phyloP scores from a whole-genome alignment of 1,140 invertebrate genomes.

The Parapsyche elsis region DNA sequence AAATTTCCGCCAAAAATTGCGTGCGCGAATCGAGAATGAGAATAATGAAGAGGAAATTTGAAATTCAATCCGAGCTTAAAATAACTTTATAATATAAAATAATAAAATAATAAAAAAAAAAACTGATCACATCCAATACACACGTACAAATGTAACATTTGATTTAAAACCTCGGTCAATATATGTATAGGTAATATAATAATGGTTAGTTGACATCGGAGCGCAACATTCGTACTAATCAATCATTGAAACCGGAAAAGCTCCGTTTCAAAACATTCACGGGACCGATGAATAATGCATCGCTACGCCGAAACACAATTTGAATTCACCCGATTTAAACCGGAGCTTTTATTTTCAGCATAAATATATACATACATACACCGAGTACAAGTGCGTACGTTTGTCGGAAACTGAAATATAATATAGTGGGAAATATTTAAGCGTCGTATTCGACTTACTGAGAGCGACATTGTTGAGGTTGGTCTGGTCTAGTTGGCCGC shows the following conservation, averaged over 20 bases:
- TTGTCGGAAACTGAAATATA: too few relatives aligned
- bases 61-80: conserved; percentile 22
- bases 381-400: too few relatives aligned
- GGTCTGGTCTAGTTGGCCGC: conserved; percentile 92
- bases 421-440: too few relatives aligned
- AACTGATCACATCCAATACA: too few relatives aligned
- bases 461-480: conserved; percentile 90
- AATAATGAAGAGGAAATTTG: conserved; percentile 38
- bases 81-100: background rate
- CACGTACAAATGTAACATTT: too few relatives aligned
- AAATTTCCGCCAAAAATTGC: conserved; percentile 34
- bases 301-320: background rate
- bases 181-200: too few relatives aligned
- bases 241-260: background rate
- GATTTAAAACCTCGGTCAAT: background rate
- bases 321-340: background rate
- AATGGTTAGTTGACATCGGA: background rate
- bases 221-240: background rate
- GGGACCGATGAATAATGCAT: conserved; percentile 8
- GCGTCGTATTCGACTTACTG: conserved; percentile 76
- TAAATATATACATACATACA: too few relatives aligned
- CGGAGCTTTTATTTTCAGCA: too few relatives aligned
- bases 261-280: background rate
- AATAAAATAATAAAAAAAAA: too few relatives aligned
- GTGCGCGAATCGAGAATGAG: background rate